Base-by-base conservation (phyloP, 1,140 invertebrate genomes). In the Agraylea sexmaculata region DNA sequence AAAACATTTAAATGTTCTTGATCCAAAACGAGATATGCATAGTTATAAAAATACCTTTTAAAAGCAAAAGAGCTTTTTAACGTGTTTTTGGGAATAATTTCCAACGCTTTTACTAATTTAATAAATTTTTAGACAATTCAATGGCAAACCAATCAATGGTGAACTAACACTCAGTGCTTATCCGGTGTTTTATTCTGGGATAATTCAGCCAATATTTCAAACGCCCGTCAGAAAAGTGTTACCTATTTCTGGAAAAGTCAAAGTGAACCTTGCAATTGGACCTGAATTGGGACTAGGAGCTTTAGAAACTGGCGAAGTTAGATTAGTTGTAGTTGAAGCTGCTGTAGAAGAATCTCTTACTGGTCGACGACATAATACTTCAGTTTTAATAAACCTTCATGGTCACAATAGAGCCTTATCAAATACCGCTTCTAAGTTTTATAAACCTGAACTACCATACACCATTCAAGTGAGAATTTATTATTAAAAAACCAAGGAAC, bases 381-480 rank as follows among this genome's bases (percentile, higher is more conserved):
- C 83, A 0, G 62, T 74, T 0, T 71, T 75, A 43, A 69, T 91
- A 38, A 75, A 75, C 12, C 58, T 93, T 2, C 78, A 93, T 54
- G 75, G 79, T 42, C 77, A 87, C 48, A 78, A 81, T 19, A 88
- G 92, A 51, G 80, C 79, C 51, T 70, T 96, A 57, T 69, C 89
- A 31, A 74, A 86, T 30, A 77, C 87, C 50, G 83, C 83, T 1
- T 73, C 88, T 3, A 76, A 83, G 38, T 81, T 78, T 47, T 96
- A 88, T 59, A 91, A 92, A 56, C 86, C 88, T 2, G 84, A 80
- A 5, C 68, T 95, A 29, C 77, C 78, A 40, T 92, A 90, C 54
- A 79, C 70, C 28, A 78, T 83, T 37, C 82, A 80, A 59, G 82
- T 90, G 66, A 70, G 69, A 70, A 31, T 41, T 18, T 11, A 37